Base-by-base conservation (phyloP, 1,140 invertebrate species). In the Hestina assimilis region DNA sequence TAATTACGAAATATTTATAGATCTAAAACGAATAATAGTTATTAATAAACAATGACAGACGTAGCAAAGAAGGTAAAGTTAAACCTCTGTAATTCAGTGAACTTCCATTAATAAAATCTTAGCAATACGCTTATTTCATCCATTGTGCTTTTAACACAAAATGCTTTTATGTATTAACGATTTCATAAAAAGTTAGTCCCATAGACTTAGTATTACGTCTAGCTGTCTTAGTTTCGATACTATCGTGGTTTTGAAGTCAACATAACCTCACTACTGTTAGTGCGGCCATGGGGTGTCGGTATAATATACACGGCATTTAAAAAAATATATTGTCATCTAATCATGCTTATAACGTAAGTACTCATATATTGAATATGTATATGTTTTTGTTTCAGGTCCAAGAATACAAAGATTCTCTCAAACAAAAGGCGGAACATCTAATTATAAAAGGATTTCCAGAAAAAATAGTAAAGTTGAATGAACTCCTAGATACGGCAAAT, bases 391-490 rank as follows among this genome's bases (percentile, higher is more conserved):
- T 50, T 50, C 23, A 95, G 94, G 94, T 95, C 67, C 92, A 95
- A 76, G 93, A 95, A 72, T 96, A 96, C 86, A 96, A 96, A 89
- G 94, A 95, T 71, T 92, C 92, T 12, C 80, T 96, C 46, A 95
- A 95, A 82, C 90, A 91, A 23, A 94, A 96, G 87, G 96, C 96
- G 9, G 96, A 98, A 81, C 92, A 94, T 65, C 83, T 97, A 29
- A 93, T 98, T 46, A 91, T 96, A 24, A 94, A 95, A 79, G 94
- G 93, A 31, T 97, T 98, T 83, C 96, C 96, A 1, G 94, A 95
- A 73, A 97, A 96, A 87, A 97, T 98, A 60, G 92, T 97, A 0
- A 93, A 95, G 80, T 88, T 98, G 38, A 97, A 97, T 89, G 92
- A 94, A 63, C 83, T 97, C 28, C 83, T 98, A 57, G 93, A 95